Base-by-base conservation (phyloP, 2,888 invertebrate genomes). In the Tetragnatha montana region DNA sequence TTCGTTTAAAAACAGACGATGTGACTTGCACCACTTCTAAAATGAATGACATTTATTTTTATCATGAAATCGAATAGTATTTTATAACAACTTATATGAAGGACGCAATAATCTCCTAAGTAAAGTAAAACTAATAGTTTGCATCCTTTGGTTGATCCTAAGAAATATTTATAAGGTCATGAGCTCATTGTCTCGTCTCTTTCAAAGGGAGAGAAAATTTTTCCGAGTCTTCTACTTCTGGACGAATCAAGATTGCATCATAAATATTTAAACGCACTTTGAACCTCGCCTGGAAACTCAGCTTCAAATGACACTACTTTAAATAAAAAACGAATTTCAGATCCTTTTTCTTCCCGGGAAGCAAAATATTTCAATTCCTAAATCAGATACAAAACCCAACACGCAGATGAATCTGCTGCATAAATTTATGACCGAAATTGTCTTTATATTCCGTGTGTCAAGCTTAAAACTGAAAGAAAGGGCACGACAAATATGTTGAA, bases 241-340 rank as follows among this genome's bases (percentile, higher is more conserved):
- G 17, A 10, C 49, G 76, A 76, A 50, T 50, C 49, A 21, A 50
- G 76, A 71, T 76, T 76, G n/a, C n/a, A n/a, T 50, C 12, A 76
- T 50, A 76, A 76, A 50, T 50, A 60, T 60, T 60, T 60, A 76
- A 76, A 76, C n/a, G n/a, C 49, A 50, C 50, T 50, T 76, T 8
- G 10, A n/a, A 50, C n/a, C n/a, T 19, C 17, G 10, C 60, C 60
- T 60, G 14, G 17, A 6, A 60, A 17, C 60, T 17, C 17, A 60
- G 60, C 17, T 60, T 60, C 17, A 60, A 17, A 60, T 60, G 60
- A 60, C 17, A 10, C 60, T 60, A 8, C 60, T 60, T 60, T 60
- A 60, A 60, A 60, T 60, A 60, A 60, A 60, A 60, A 60, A 60
- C 60, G 17, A 60, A 60, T 60, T 60, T 60, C 60, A 60, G 60